phyloP scores from a whole-genome alignment of 2,888 invertebrate species.

The Cheilosia impressa region DNA sequence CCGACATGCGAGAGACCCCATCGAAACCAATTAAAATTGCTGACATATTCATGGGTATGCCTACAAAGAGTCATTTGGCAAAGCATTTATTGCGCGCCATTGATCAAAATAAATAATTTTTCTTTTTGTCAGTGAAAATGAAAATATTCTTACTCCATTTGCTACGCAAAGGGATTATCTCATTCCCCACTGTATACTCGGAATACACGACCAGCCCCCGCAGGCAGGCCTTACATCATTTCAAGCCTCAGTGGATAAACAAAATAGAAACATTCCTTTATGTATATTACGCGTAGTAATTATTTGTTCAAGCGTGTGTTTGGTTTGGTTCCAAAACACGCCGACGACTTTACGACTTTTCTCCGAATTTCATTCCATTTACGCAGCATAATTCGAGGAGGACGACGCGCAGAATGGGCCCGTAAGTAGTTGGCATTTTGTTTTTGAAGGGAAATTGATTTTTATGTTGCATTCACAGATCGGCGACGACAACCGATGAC shows the following conservation, averaged over 20 bases:
- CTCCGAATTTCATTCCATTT: slow-evolving; percentile 33
- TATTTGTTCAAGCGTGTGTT: slow-evolving; percentile 67
- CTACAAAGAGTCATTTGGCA: slow-evolving; percentile 5
- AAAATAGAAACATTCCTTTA: slow-evolving; percentile 61
- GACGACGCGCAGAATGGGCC: background rate
- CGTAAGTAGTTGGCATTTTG: slow-evolving; percentile 17
- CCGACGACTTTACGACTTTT: slow-evolving; percentile 51
- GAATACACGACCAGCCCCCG: background rate
- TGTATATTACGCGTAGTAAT: slow-evolving; percentile 69
- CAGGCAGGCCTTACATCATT: slow-evolving; percentile 59
- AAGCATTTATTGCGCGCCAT: slow-evolving; percentile 51
- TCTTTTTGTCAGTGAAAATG: background rate
- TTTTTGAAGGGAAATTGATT: slow-evolving; percentile 33
- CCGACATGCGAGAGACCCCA: background rate
- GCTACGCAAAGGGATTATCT: slow-evolving; percentile 57
- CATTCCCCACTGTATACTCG: slow-evolving; percentile 1
- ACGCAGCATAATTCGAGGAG: slow-evolving; percentile 41
- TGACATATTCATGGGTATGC: slow-evolving; percentile 34
- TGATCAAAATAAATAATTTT: slow-evolving; percentile 56
- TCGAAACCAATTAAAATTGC: slow-evolving; percentile 50
- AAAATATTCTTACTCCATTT: slow-evolving; percentile 56
- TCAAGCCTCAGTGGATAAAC: slow-evolving; percentile 68
- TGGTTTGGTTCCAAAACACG: slow-evolving; percentile 25
- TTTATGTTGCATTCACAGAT: slow-evolving; percentile 33
- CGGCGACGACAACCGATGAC: slow-evolving; percentile 18